Conservation (phyloP, 64 coral and sea anemone genomes). For the Stylophora pistillata region DNA sequence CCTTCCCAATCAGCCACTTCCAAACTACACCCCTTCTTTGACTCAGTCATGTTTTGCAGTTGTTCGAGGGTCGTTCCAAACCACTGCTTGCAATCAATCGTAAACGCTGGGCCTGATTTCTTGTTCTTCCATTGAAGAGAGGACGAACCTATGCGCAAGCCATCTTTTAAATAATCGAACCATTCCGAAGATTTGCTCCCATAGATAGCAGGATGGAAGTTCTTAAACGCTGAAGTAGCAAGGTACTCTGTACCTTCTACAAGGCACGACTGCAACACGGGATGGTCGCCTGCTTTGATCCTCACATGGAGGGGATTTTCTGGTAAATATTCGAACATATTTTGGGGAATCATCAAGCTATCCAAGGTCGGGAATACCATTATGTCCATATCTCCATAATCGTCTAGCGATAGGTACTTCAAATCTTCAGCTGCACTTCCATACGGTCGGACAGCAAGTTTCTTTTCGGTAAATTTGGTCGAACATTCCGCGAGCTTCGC, state of each 20-base stretch:
- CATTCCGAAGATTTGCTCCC: background rate
- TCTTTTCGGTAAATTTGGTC: background rate
- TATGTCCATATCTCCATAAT: slow-evolving; percentile 52
- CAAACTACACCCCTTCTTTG: too few relatives aligned
- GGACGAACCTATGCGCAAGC: too few relatives aligned
- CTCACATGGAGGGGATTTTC: slow-evolving; percentile 46
- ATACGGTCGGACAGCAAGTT: background rate
- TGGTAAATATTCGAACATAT: slow-evolving; percentile 35
- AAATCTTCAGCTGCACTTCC: slow-evolving; percentile 46
- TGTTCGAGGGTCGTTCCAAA: background rate
- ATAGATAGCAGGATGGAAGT: slow-evolving; percentile 58
- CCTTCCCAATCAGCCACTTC: background rate
- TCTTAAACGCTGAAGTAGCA: slow-evolving; percentile 51
- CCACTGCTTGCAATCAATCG: too few relatives aligned
- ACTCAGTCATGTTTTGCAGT: background rate
- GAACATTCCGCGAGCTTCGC: too few relatives aligned
- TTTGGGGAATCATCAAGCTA: slow-evolving; percentile 3
- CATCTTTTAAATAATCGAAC: background rate
- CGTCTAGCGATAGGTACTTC: background rate
- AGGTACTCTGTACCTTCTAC: slow-evolving; percentile 62
- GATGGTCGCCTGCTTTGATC: slow-evolving; percentile 55
- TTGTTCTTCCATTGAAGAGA: too few relatives aligned
- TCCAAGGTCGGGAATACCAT: slow-evolving; percentile 16
- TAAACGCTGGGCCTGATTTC: too few relatives aligned
- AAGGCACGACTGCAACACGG: slow-evolving; percentile 68